A percentile compares a stretch with the other conserved stretches of the same genome.
These are phyloP conservation scores for Craterocephalus amniculus DNA, from an alignment of 2,797 vertebrate genomes.

Conservation along the genomic window DNA sequence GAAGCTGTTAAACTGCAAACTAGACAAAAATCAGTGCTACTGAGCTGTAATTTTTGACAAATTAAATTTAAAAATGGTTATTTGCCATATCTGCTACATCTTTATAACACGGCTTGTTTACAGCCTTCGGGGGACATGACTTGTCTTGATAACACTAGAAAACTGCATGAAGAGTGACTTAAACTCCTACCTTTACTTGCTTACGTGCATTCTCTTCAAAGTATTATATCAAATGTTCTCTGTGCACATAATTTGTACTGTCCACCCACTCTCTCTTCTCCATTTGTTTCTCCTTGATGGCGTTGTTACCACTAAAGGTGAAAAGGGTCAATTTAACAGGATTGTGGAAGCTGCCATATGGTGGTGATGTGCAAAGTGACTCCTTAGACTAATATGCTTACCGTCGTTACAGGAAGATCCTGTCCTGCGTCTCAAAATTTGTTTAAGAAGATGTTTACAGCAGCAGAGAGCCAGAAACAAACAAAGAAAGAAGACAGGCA, in stretches of 20 bases:
- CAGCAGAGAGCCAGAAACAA: not conserved
- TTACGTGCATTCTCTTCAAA: conserved; percentile 34
- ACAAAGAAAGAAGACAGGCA: conserved; percentile 16
- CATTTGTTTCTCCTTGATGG: conserved; percentile 14
- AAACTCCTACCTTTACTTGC: not conserved
- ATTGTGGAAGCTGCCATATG: conserved; percentile 68
- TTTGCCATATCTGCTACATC: conserved; percentile 20
- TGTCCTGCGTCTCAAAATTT: conserved; percentile 31
- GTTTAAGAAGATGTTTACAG: conserved; percentile 23
- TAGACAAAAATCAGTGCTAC: conserved; percentile 9
- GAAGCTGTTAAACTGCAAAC: not conserved
- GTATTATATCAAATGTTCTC: conserved; percentile 15
- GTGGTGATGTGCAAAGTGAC: conserved; percentile 56
- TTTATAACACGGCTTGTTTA: conserved; percentile 12
- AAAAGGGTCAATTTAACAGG: conserved; percentile 66
- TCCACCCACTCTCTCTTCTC: not conserved
- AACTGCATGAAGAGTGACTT: conserved; percentile 38
- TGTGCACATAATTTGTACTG: not conserved
- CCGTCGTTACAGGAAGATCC: conserved; percentile 43
- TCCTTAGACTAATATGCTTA: conserved; percentile 73
- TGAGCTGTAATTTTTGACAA: conserved; percentile 33
- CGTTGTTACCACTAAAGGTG: conserved; percentile 47
- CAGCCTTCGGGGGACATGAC: conserved; percentile 17
- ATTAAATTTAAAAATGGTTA: not conserved
- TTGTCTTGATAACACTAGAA: conserved; percentile 18